Evolutionary conservation across 2,888 invertebrate species (phyloP).

Genomic region (Melanotus villosus): DNA sequence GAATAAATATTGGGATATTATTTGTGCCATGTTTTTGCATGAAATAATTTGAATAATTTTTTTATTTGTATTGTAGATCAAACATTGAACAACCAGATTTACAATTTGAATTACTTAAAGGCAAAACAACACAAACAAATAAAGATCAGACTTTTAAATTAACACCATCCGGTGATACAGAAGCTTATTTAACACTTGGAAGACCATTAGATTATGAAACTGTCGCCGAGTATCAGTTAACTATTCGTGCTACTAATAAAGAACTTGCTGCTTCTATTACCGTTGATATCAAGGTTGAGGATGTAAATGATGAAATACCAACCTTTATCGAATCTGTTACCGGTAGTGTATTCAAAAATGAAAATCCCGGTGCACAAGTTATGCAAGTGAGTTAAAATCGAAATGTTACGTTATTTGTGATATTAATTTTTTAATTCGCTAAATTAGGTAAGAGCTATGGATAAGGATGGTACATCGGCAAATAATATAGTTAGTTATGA

Average conservation of each 20-base stretch:
- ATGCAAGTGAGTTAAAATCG: too few relatives aligned
- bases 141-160: conserved; percentile 82
- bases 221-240: conserved; percentile 86
- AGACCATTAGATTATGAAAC: conserved; percentile 87
- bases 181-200: conserved; percentile 82
- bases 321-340: conserved; percentile 86
- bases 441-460: conserved; percentile 82
- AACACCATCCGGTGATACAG: conserved; percentile 74
- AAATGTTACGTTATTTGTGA: too few relatives aligned
- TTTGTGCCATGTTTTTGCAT: too few relatives aligned
- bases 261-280: conserved; percentile 85
- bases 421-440: too few relatives aligned
- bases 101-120: conserved; percentile 85
- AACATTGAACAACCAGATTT: conserved; percentile 84
- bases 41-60: too few relatives aligned
- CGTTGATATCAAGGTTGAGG: conserved; percentile 83
- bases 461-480: conserved; percentile 86
- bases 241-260: conserved; percentile 87
- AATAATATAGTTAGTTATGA: conserved; percentile 89
- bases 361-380: conserved; percentile 85
- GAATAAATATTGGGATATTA: too few relatives aligned
- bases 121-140: conserved; percentile 89
- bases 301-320: conserved; percentile 93
- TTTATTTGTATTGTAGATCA: conserved; percentile 77
- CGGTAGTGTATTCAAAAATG: conserved; percentile 89